These are phyloP conservation scores for Helleia helle DNA, from an alignment of 2,888 invertebrate genomes.

Conservation along the genomic window DNA sequence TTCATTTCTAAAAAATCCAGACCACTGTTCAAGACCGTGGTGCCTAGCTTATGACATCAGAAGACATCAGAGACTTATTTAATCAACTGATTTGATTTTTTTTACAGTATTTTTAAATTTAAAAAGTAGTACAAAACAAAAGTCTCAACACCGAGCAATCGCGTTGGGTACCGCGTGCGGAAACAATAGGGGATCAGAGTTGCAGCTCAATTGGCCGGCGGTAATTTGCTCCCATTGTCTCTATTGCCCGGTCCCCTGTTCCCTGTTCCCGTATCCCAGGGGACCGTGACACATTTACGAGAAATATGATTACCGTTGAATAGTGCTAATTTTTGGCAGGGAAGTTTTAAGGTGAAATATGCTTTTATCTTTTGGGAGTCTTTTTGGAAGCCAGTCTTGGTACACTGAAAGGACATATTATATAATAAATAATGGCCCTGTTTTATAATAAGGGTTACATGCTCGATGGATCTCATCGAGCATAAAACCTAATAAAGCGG, in stretches of 20 bases:
- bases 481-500: no score
- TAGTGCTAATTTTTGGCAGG: slow-evolving; percentile 4
- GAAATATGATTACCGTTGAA: slow-evolving; percentile 33
- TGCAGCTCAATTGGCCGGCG: slow-evolving; percentile 69
- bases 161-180: slow-evolving; percentile 42
- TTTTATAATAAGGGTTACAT: no score
- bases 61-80: no score
- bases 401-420: neutral
- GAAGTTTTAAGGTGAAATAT: neutral
- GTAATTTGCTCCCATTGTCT: slow-evolving; percentile 70
- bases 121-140: slow-evolving; percentile 11
- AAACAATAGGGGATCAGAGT: slow-evolving; percentile 69
- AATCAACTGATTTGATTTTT: no score
- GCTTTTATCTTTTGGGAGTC: neutral
- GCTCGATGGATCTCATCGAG: no score
- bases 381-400: neutral
- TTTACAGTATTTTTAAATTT: no score
- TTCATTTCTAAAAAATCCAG: no score
- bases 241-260: slow-evolving; percentile 34
- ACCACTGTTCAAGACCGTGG: no score
- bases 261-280: slow-evolving; percentile 30
- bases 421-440: no score
- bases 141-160: slow-evolving; percentile 38
- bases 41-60: no score
- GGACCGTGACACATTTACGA: slow-evolving; percentile 54